Base-by-base conservation (phyloP, 1,140 invertebrate genomes). In the Pentalonia nigronervosa region DNA sequence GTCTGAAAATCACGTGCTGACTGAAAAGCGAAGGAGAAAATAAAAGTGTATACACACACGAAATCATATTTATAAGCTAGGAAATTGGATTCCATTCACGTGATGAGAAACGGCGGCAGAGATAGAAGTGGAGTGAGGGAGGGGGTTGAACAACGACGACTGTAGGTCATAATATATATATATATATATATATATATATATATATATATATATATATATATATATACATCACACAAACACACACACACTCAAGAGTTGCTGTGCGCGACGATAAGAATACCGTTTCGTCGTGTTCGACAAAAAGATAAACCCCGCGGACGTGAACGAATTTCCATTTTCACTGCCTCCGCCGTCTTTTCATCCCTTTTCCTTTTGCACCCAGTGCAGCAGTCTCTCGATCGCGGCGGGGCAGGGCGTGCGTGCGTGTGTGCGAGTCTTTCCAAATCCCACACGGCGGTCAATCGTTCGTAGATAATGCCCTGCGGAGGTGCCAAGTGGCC, bases 381-480 rank as follows among this genome's bases (percentile, higher is more conserved):
- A 14, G 87, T 88, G 30, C 45, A 84, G 30, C 36, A n/a, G 20
- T n/a, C 11, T 17, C 14, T n/a, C n/a, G 60, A 76, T 76, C 87
- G 87, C 34, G 47, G 87, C 8, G 34, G 2, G 25, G 86, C 23
- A 45, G 34, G 17, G 45, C 25, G 84, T 86, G 34, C 8, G 50
- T 23, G 83, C 47, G 45, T 30, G 25, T 21, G 84, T 25, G 50
- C 23, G 48, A 1, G 45, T 67, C 8, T 67, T 67, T 45, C 36
- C 36, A 93, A 93, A 93, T 93, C 91, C 91, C 91, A 86, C 56
- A 41, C 91, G 91, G 91, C 91, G 91, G 91, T 93, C 91, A 93
- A 93, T 93, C 91, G 91, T 86, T 93, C 91, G 91, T 93, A 84
- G 91, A 84, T 93, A 93, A 93, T 93, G 81, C 91, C 91, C 48